Percentiles rank a stretch among this genome's conserved stretches.
Evolutionary conservation across 2,113 vertebrate species (phyloP).

Genomic region (Centropristis striata): DNA sequence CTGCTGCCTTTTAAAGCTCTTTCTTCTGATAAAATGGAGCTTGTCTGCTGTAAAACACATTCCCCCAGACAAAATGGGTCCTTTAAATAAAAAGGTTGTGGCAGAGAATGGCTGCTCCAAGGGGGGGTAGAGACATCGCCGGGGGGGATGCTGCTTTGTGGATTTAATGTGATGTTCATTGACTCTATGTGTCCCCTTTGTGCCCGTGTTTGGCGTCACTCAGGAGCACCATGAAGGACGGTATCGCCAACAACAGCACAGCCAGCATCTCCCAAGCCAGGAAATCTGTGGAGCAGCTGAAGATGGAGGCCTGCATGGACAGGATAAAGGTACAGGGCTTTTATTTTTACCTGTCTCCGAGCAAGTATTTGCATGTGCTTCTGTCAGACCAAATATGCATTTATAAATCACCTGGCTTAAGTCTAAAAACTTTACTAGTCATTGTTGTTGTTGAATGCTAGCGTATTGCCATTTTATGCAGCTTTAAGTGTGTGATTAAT

Average conservation of each 20-base stretch:
- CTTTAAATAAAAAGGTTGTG: slow-evolving; percentile 48
- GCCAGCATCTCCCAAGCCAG: slow-evolving; percentile 96
- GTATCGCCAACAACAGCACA: slow-evolving; percentile 93
- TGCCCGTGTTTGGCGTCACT: slow-evolving; percentile 55
- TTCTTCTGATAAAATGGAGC: slow-evolving; percentile 56
- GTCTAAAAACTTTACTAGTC: background rate
- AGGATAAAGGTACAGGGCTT: slow-evolving; percentile 91
- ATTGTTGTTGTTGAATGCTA: background rate
- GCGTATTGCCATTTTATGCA: background rate
- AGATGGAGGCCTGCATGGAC: slow-evolving; percentile 99
- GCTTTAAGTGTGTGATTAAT: background rate
- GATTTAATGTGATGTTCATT: slow-evolving; percentile 49
- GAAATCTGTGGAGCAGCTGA: slow-evolving; percentile 97
- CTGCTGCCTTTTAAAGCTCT: slow-evolving; percentile 49
- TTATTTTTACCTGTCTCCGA: background rate
- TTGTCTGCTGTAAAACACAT: slow-evolving; percentile 29
- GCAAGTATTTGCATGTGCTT: background rate
- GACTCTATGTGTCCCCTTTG: slow-evolving; percentile 21
- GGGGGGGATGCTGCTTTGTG: slow-evolving; percentile 32
- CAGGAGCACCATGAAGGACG: slow-evolving; percentile 91
- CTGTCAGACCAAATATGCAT: background rate
- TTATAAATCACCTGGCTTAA: background rate
- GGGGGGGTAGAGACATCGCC: slow-evolving; percentile 9
- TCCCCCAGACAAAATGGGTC: slow-evolving; percentile 48
- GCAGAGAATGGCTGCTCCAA: slow-evolving; percentile 25